phyloP scores from a whole-genome alignment of 2,113 vertebrate genomes.

The Crotalus horridus region DNA sequence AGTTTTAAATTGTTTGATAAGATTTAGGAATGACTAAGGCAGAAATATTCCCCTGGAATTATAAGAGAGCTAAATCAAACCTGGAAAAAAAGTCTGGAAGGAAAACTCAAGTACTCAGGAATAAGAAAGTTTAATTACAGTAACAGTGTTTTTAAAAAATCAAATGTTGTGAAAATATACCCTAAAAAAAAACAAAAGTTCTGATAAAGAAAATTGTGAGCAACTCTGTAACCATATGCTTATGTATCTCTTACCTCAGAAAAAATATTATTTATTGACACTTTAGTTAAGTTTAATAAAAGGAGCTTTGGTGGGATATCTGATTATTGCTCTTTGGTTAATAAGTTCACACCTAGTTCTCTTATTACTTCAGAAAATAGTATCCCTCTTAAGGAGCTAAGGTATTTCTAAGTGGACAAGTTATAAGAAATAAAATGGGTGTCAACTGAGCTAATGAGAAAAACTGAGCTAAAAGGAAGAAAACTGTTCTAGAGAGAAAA shows the following conservation, averaged over 20 bases:
- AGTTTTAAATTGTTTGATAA: neutral
- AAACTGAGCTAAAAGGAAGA: neutral
- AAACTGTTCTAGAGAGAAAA: neutral
- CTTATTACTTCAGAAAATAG: neutral
- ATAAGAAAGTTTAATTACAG: neutral
- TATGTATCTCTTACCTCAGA: neutral
- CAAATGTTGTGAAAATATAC: neutral
- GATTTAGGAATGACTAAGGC: neutral
- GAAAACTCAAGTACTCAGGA: neutral
- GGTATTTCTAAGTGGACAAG: neutral
- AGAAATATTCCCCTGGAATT: neutral
- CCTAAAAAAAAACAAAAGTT: neutral
- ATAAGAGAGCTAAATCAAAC: neutral
- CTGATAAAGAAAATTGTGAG: neutral
- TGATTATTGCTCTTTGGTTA: neutral
- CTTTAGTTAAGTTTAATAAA: neutral
- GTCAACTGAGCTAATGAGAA: neutral
- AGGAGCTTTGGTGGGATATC: neutral
- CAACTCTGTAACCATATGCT: neutral
- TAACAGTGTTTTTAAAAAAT: neutral
- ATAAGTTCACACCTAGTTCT: neutral
- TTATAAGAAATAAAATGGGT: neutral
- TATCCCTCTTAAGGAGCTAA: neutral
- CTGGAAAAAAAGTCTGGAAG: neutral
- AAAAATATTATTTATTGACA: neutral